Percentiles rank a stretch among this genome's conserved stretches.
These are phyloP conservation scores for Neosilurus mollespiculum DNA, from an alignment of 2,797 vertebrate genomes.

Conservation along the genomic window DNA sequence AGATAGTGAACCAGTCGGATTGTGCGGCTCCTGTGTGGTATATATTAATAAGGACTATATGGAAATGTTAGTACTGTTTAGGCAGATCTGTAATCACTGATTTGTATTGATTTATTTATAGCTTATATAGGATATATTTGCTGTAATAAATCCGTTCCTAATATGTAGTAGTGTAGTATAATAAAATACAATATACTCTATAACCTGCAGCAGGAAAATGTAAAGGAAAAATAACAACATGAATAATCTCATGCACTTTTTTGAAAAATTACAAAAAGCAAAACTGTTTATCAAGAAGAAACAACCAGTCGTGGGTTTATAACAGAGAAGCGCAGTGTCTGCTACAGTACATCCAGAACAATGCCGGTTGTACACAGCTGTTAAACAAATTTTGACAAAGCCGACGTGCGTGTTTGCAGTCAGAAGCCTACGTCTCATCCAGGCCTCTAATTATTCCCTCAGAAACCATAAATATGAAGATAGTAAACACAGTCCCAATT, in stretches of 20 bases:
- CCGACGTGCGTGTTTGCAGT: constrained; percentile 66
- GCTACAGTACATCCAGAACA: constrained; percentile 73
- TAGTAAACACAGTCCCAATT: constrained; percentile 82
- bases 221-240: constrained; percentile 29
- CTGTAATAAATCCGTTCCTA: neutral
- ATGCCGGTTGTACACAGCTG: constrained; percentile 71
- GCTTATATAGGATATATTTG: neutral
- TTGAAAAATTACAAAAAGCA: constrained; percentile 58
- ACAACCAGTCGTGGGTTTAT: constrained; percentile 68
- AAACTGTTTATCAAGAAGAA: constrained; percentile 69
- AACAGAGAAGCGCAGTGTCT: constrained; percentile 66
- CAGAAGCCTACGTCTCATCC: constrained; percentile 78
- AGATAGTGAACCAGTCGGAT: too few species aligned
- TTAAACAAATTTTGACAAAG: constrained; percentile 76
- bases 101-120: neutral
- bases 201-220: neutral
- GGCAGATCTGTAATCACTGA: neutral
- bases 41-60: neutral
- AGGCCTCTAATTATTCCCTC: constrained; percentile 85
- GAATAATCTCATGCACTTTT: constrained; percentile 58
- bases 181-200: neutral
- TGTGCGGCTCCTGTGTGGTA: too few species aligned
- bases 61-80: neutral
- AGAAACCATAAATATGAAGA: constrained; percentile 84
- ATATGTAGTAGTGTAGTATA: neutral